Evolutionary conservation across 2,888 invertebrate genomes (phyloP).

Genomic region (Clistopyga incitator): DNA sequence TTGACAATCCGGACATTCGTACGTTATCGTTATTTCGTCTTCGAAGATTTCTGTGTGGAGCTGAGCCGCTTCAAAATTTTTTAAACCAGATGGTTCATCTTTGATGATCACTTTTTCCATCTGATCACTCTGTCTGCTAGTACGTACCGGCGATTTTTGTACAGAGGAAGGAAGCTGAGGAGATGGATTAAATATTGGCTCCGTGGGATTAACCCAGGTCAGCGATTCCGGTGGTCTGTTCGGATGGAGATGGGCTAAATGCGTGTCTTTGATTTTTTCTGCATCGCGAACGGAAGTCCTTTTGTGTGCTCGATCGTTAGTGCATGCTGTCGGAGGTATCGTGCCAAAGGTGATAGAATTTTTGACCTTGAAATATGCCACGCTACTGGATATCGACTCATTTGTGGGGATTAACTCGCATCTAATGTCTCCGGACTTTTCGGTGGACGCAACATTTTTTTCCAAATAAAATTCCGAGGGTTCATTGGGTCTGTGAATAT

Average conservation of each 20-base stretch:
- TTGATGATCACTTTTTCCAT: neutral
- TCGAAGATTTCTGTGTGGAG: conserved; percentile 30
- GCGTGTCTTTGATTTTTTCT: conserved; percentile 29
- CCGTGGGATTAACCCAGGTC: neutral
- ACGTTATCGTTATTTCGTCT: conserved; percentile 9
- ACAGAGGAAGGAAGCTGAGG: neutral
- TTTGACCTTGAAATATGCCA: conserved; percentile 1
- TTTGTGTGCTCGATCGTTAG: neutral
- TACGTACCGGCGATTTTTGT: neutral
- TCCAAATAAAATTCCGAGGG: conserved; percentile 61
- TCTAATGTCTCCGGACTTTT: neutral
- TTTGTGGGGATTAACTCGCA: conserved; percentile 42
- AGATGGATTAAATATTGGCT: neutral
- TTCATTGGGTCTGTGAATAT: conserved; percentile 65
- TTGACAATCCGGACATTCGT: conserved; percentile 26
- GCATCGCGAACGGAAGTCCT: neutral
- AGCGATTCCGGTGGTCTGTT: neutral
- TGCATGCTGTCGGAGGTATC: neutral
- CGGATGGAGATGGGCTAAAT: conserved; percentile 66
- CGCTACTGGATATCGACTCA: conserved; percentile 10
- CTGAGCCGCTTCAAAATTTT: neutral
- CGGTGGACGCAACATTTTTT: neutral
- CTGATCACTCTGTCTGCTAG: neutral
- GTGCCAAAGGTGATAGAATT: neutral
- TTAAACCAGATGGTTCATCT: neutral